Conservation (phyloP, 2,113 vertebrate genomes). For the Channa argus region DNA sequence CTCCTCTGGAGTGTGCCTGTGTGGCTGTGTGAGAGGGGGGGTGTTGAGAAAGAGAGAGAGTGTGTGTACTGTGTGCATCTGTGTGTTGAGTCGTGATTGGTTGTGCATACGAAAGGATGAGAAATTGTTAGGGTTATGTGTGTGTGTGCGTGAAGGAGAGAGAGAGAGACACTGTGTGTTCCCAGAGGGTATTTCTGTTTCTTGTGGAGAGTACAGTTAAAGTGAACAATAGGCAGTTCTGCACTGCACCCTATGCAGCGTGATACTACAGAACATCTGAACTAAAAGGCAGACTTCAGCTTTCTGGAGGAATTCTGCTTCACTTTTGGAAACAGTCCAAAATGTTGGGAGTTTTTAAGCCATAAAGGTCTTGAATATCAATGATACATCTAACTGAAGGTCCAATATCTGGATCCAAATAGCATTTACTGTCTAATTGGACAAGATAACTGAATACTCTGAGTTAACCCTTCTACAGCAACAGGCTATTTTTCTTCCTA, state of each 20-base stretch:
- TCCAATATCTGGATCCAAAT: neutral
- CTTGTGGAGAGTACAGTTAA: constrained; percentile 63
- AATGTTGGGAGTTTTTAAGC: neutral
- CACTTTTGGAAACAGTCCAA: constrained; percentile 21
- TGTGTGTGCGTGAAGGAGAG: constrained; percentile 19
- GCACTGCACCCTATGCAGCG: constrained; percentile 51
- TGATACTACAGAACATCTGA: constrained; percentile 42
- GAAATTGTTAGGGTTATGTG: constrained; percentile 43
- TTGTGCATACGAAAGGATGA: constrained; percentile 61
- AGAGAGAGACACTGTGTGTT: constrained; percentile 34
- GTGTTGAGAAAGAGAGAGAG: constrained; percentile 15
- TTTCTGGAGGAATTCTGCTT: constrained; percentile 30
- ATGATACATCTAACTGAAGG: neutral
- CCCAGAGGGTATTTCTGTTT: constrained; percentile 66
- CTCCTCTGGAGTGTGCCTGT: constrained; percentile 68
- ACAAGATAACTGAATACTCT: neutral
- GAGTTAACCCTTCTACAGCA: neutral
- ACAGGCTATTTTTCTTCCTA: constrained; percentile 21
- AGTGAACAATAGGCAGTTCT: constrained; percentile 69
- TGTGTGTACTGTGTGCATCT: constrained; percentile 48
- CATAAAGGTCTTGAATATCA: constrained; percentile 13
- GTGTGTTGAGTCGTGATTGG: constrained; percentile 60
- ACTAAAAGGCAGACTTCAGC: constrained; percentile 35
- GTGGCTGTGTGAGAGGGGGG: constrained; percentile 40
- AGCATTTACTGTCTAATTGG: neutral